Base-by-base conservation (phyloP, 2,888 invertebrate species). In the Leucophenga montana region DNA sequence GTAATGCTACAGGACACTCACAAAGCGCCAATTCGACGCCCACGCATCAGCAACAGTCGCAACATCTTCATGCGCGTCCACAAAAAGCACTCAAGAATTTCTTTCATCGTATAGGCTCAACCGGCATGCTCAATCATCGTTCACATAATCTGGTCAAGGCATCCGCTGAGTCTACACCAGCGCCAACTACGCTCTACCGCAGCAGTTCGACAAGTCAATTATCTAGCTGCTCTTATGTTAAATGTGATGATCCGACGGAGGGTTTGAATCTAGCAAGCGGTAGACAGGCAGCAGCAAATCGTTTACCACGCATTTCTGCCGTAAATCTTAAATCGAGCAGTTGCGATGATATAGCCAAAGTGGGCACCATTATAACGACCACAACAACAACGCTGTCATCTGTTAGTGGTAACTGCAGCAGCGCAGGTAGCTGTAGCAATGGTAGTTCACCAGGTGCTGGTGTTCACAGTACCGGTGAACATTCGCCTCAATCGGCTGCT, bases 161-260 rank as follows among this genome's bases (percentile, higher is more conserved):
- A 3, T 83, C 87, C 18, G 88, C 87, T 46, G 85, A 86, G n/a
- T 76, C 81, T 68, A 67, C 73, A 8, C 75, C 78, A 14, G 71
- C 80, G 0, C 71, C 73, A 14, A 81, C 80, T 18, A 85, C 85
- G 9, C 78, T 94, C n/a, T 94, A 94, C 81, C 90, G 94, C 68
- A 94, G 94, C 85, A 94, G 94, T 85, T 94, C 94, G 48, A 94
- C 94, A 33, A 94, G 94, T 67, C 94, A 94, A 83, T 88, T 94
- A 76, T 93, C 93, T 73, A 92, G 92, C 27, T 86, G 85, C 75
- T 89, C 89, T 22, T 94, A 94, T 84, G 91, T 94, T 48, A 93
- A 94, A 85, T 94, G 94, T 73, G 94, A 94, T 85, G 94, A 94
- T 88, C 94, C 94, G 9, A 93, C 94, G n/a, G 94, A 94, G 80